Conservation (phyloP, 92 coral and sea anemone species). For the Siderastrea siderea region DNA sequence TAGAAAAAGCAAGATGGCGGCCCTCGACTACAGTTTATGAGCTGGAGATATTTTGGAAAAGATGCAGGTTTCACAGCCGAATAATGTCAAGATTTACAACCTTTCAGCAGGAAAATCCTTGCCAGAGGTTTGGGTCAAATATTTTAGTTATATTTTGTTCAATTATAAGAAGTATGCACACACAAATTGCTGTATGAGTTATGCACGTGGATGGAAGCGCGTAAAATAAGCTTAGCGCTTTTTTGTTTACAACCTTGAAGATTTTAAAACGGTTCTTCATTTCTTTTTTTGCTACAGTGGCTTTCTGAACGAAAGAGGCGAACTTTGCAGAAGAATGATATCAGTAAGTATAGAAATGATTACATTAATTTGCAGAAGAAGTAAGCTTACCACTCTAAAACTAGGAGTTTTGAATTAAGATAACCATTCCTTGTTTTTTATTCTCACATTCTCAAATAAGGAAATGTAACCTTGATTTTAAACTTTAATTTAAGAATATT, state of each 20-base stretch:
- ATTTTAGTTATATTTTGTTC: not conserved
- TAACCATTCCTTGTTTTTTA: no score
- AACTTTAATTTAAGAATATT: no score
- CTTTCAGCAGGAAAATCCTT: slow-evolving; percentile 96
- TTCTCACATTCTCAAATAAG: no score
- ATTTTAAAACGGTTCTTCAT: not conserved
- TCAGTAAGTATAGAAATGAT: slow-evolving; percentile 73
- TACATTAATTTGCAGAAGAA: no score
- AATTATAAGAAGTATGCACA: no score
- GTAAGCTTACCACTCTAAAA: no score
- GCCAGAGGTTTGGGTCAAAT: slow-evolving; percentile 84
- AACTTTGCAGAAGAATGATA: slow-evolving; percentile 89
- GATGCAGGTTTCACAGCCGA: slow-evolving; percentile 99
- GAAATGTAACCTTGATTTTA: no score
- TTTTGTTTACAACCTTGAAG: not conserved
- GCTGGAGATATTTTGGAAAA: not conserved
- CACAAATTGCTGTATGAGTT: not conserved
- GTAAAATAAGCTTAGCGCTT: not conserved
- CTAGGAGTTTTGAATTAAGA: no score
- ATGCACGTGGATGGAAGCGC: not conserved
- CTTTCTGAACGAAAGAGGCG: slow-evolving; percentile 96
- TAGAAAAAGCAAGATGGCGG: slow-evolving; percentile 42
- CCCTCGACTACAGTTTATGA: not conserved
- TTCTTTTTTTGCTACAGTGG: slow-evolving; percentile 76
- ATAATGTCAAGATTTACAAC: slow-evolving; percentile 96